Conservation (phyloP, 2,888 invertebrate species). For the Chrysomela aeneicollis region DNA sequence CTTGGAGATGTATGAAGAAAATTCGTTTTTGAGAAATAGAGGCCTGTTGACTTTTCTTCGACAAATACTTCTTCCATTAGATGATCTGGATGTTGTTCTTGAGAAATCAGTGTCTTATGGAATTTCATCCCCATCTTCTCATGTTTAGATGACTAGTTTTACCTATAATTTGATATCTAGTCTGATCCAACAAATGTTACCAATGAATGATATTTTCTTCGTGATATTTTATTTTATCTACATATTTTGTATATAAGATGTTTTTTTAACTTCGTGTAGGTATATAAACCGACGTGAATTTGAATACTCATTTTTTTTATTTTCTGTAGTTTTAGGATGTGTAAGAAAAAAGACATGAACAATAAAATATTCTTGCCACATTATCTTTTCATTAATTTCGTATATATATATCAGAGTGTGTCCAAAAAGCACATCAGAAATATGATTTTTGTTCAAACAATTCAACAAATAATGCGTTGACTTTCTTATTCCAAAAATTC, state of each 20-base stretch:
- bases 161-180: background rate
- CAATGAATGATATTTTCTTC: conserved; percentile 39
- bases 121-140: conserved; percentile 61
- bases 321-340: background rate
- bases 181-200: conserved; percentile 22
- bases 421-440: too few relatives aligned
- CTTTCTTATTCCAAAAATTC: too few relatives aligned
- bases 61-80: conserved; percentile 89
- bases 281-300: background rate
- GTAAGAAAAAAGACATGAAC: background rate
- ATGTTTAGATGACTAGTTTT: conserved; percentile 25
- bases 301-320: background rate
- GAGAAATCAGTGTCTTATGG: conserved; percentile 85
- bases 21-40: conserved; percentile 90
- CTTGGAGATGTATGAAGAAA: conserved; percentile 94
- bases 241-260: conserved; percentile 3
- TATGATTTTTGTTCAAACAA: too few relatives aligned
- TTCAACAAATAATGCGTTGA: too few relatives aligned
- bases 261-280: background rate
- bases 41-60: conserved; percentile 86
- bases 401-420: too few relatives aligned
- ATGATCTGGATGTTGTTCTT: conserved; percentile 86
- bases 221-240: conserved; percentile 36
- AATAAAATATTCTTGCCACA: conserved; percentile 5
- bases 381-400: background rate